phyloP scores from a whole-genome alignment of 2,888 invertebrate species.

The Chymomyza amoena region DNA sequence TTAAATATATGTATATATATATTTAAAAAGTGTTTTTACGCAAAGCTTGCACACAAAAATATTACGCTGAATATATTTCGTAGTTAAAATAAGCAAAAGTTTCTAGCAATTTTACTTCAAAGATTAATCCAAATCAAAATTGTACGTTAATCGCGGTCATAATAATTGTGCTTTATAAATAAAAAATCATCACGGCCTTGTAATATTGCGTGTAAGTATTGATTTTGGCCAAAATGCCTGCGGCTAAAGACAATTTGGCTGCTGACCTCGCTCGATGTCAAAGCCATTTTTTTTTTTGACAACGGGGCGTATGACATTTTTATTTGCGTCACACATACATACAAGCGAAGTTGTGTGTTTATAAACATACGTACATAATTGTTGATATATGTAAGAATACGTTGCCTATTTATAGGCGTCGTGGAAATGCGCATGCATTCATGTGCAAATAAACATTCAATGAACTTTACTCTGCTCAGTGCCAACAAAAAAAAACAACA shows the following conservation, averaged over 20 bases:
- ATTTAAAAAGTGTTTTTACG: not conserved
- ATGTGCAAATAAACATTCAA: slow-evolving; percentile 26
- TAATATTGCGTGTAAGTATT: slow-evolving; percentile 53
- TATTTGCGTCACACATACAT: not conserved
- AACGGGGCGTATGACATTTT: slow-evolving; percentile 34
- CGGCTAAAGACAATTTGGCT: slow-evolving; percentile 4
- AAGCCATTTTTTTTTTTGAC: slow-evolving; percentile 33
- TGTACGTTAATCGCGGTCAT: not conserved
- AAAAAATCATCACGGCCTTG: not conserved
- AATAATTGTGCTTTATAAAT: not conserved
- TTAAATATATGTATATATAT: not conserved
- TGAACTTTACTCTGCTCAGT: slow-evolving; percentile 27
- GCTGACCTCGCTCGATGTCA: slow-evolving; percentile 61
- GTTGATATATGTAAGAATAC: not conserved
- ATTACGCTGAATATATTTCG: not conserved
- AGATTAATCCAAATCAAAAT: not conserved
- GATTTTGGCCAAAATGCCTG: slow-evolving; percentile 57
- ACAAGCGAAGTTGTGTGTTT: not conserved
- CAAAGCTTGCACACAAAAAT: not conserved
- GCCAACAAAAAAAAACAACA: not conserved
- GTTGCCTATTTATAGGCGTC: slow-evolving; percentile 40
- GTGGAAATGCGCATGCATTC: slow-evolving; percentile 2
- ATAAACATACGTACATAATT: slow-evolving; percentile 9
- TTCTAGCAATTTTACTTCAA: not conserved
- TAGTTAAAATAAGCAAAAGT: not conserved